Conservation (phyloP, 2,113 vertebrate species). For the Pangasianodon gigas region DNA sequence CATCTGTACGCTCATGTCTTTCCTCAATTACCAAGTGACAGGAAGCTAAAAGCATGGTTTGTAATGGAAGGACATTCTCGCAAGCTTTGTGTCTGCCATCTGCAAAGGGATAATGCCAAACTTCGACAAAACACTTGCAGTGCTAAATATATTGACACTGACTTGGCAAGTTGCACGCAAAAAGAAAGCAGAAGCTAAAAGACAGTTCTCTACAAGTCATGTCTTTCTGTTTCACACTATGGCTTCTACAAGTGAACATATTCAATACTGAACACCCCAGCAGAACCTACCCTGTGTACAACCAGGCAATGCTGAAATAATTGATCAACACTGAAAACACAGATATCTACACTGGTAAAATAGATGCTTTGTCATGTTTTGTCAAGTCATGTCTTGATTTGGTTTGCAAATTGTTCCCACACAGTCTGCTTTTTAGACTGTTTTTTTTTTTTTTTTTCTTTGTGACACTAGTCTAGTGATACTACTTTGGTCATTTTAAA, state of each 20-base stretch:
- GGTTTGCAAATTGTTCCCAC: neutral
- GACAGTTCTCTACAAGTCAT: neutral
- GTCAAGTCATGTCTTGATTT: neutral
- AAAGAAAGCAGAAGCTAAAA: neutral
- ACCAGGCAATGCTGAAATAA: neutral
- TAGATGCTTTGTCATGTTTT: neutral
- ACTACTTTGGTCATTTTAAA: neutral
- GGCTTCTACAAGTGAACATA: neutral
- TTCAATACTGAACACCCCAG: neutral
- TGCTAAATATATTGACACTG: neutral
- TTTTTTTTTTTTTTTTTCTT: neutral
- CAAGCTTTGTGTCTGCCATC: conserved; percentile 28
- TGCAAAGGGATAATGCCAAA: conserved; percentile 35
- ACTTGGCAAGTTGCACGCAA: neutral
- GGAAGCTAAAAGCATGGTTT: neutral
- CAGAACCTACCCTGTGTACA: neutral
- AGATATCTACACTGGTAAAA: neutral
- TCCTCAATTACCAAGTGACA: neutral
- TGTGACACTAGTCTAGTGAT: neutral
- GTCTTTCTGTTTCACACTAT: neutral
- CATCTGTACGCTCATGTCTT: neutral
- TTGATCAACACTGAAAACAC: neutral
- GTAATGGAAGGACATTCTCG: conserved; percentile 3
- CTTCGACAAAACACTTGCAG: conserved; percentile 26
- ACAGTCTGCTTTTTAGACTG: neutral